Conservation (phyloP, 2,888 invertebrate genomes). For the Schrankia costaestrigalis region DNA sequence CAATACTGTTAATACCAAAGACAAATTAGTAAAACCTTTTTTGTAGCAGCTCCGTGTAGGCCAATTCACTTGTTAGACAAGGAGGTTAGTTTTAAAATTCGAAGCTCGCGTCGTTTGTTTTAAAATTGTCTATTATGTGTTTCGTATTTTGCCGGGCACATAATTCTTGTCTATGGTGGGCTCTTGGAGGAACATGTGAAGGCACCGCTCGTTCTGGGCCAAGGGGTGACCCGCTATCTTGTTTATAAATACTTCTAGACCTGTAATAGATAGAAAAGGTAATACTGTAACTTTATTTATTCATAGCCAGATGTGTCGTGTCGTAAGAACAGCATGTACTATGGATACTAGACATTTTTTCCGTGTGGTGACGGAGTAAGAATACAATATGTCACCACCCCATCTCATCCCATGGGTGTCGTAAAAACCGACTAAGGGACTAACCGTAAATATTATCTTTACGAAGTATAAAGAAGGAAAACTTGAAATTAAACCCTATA, state of each 20-base stretch:
- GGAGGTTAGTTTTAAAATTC: constrained; percentile 47
- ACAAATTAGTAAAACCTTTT: too few species aligned
- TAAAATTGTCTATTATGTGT: constrained; percentile 85
- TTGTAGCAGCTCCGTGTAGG: constrained; percentile 17
- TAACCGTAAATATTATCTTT: too few species aligned
- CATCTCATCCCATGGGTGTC: too few species aligned
- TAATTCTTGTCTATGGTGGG: constrained; percentile 99
- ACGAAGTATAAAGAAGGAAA: too few species aligned
- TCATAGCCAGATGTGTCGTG: too few species aligned
- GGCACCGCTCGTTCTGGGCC: constrained; percentile 98
- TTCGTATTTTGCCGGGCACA: constrained; percentile 99
- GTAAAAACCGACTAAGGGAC: too few species aligned
- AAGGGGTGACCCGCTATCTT: constrained; percentile 99
- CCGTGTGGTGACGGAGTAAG: too few species aligned
- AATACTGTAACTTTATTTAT: background rate
- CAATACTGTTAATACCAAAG: too few species aligned
- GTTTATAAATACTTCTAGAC: constrained; percentile 98
- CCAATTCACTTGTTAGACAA: constrained; percentile 38
- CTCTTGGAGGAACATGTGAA: constrained; percentile 99
- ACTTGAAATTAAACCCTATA: too few species aligned
- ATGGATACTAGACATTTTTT: too few species aligned
- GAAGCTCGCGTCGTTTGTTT: constrained; percentile 30
- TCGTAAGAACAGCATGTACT: too few species aligned
- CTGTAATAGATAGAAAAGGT: constrained; percentile 39
- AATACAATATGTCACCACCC: too few species aligned